A percentile compares a stretch with the other conserved stretches of the same genome.
These are phyloP conservation scores for Pogonomyrmex californicus DNA, from an alignment of 1,140 invertebrate species.

Conservation along the genomic window DNA sequence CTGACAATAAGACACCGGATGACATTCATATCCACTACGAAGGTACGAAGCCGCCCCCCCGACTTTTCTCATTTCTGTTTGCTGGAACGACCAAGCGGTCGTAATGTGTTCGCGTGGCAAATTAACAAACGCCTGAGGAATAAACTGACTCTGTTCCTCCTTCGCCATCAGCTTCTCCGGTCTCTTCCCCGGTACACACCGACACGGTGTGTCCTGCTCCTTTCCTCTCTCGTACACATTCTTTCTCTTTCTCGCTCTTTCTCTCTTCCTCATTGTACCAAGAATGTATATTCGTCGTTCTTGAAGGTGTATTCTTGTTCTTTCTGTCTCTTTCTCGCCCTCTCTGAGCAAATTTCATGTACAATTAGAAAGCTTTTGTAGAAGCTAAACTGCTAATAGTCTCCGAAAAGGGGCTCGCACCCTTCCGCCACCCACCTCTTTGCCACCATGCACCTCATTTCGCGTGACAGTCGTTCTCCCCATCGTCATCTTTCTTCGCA, in stretches of 20 bases:
- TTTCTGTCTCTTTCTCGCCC: slow-evolving; percentile 29
- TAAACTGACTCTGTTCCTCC: slow-evolving; percentile 72
- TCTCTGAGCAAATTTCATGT: slow-evolving; percentile 82
- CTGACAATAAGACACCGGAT: slow-evolving; percentile 60
- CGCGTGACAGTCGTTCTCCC: slow-evolving; percentile 81
- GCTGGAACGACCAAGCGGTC: slow-evolving; percentile 56
- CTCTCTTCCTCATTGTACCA: slow-evolving; percentile 57
- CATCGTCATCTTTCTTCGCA: slow-evolving; percentile 61
- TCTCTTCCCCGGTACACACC: slow-evolving; percentile 48
- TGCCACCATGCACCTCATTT: slow-evolving; percentile 80
- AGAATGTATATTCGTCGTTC: slow-evolving; percentile 76
- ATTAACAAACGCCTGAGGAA: slow-evolving; percentile 80
- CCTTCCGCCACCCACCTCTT: slow-evolving; percentile 51
- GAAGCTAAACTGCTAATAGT: slow-evolving; percentile 82
- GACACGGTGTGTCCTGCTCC: slow-evolving; percentile 48
- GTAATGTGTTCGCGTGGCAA: slow-evolving; percentile 80
- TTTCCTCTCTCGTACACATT: slow-evolving; percentile 35
- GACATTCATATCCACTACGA: slow-evolving; percentile 53
- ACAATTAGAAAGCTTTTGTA: slow-evolving; percentile 85
- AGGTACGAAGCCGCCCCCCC: slow-evolving; percentile 39
- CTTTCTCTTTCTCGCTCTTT: slow-evolving; percentile 43
- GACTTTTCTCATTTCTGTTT: slow-evolving; percentile 64
- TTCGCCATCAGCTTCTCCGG: slow-evolving; percentile 39
- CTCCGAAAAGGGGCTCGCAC: slow-evolving; percentile 61
- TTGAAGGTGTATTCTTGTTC: slow-evolving; percentile 52